phyloP scores from a whole-genome alignment of 2,113 vertebrate species.

The Haliaeetus leucogaster region DNA sequence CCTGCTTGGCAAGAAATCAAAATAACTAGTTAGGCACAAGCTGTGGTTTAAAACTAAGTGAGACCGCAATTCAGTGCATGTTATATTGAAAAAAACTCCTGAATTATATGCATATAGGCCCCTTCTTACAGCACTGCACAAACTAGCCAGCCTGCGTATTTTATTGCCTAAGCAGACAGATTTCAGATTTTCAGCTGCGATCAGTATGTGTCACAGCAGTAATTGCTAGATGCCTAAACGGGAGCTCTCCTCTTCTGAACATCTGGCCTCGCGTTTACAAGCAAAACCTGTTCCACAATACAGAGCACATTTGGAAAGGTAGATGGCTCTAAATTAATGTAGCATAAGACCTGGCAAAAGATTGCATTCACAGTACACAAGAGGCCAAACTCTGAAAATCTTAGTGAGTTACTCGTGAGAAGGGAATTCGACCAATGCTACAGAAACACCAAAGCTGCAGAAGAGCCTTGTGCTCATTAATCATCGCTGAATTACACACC shows the following conservation, averaged over 20 bases:
- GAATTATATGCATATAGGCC: neutral
- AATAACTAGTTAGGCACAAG: neutral
- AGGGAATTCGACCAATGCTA: neutral
- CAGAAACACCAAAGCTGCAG: neutral
- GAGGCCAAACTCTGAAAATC: slow-evolving; percentile 8
- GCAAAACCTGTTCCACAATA: slow-evolving; percentile 33
- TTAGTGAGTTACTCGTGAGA: neutral
- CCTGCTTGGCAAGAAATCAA: neutral
- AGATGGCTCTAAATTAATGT: neutral
- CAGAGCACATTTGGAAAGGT: slow-evolving; percentile 22
- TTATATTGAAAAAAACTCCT: neutral
- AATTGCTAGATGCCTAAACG: slow-evolving; percentile 1
- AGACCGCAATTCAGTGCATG: neutral
- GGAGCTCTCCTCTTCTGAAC: slow-evolving; percentile 33
- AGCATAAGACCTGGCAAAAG: slow-evolving; percentile 6
- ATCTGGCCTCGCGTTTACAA: slow-evolving; percentile 13
- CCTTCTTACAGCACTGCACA: neutral
- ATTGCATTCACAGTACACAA: neutral
- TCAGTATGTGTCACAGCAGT: neutral
- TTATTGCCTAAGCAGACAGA: neutral
- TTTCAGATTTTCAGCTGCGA: neutral
- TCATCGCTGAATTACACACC: slow-evolving; percentile 27
- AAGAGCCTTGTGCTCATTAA: slow-evolving; percentile 25
- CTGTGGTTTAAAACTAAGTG: neutral
- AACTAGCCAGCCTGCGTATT: neutral